Evolutionary conservation across 92 coral and sea anemone genomes (phyloP).

Genomic region (Porites evermanni): DNA sequence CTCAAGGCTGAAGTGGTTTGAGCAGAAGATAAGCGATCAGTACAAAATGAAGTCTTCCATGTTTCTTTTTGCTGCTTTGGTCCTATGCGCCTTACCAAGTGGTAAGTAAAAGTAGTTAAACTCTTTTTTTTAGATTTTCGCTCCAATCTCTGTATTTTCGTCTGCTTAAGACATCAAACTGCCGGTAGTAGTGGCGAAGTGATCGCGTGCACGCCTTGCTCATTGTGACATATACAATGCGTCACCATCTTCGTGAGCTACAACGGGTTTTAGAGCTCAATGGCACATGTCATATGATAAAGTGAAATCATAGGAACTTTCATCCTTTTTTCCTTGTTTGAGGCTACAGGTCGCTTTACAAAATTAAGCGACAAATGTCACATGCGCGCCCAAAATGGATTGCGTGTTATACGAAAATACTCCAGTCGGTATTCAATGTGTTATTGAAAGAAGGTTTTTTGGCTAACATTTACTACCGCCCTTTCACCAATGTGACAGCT

Average conservation of each 20-base stretch:
- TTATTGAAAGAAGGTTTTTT: no score
- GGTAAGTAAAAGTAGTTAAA: neutral
- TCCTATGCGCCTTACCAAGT: conserved; percentile 1
- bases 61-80: neutral
- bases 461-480: no score
- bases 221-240: neutral
- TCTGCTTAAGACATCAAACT: neutral
- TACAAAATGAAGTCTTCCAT: neutral
- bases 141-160: neutral
- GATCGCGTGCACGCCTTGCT: neutral
- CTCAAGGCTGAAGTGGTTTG: neutral
- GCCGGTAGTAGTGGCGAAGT: neutral
- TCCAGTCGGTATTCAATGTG: no score
- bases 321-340: neutral
- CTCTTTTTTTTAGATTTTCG: neutral
- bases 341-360: neutral
- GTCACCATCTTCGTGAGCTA: neutral
- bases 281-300: neutral
- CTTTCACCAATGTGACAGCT: no score
- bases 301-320: neutral
- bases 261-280: neutral
- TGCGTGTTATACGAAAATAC: neutral
- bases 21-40: neutral
- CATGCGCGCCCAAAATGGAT: neutral
- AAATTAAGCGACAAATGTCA: neutral